Percentiles rank a stretch among this genome's conserved stretches.
Conservation (phyloP, 2,113 vertebrate genomes). For the Arothron firmamentum region DNA sequence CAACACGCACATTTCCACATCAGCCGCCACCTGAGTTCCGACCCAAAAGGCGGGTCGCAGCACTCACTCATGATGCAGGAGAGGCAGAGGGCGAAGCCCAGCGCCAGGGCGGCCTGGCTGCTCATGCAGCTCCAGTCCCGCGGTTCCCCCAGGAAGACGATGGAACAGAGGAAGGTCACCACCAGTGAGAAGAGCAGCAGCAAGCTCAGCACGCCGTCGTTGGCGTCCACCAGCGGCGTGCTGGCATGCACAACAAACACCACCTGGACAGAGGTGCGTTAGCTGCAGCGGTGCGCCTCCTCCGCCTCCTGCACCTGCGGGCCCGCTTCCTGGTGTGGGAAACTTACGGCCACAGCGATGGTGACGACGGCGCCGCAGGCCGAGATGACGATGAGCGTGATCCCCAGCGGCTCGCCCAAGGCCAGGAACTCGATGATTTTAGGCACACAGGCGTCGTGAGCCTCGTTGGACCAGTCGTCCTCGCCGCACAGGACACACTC, state of each 20-base stretch:
- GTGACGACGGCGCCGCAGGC: slow-evolving; percentile 75
- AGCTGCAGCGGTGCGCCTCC: no score
- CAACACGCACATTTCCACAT: no score
- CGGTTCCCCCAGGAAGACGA: slow-evolving; percentile 80
- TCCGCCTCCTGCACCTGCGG: neutral
- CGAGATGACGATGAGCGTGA: slow-evolving; percentile 79
- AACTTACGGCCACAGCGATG: slow-evolving; percentile 62
- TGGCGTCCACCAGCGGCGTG: slow-evolving; percentile 78
- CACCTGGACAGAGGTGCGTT: slow-evolving; percentile 34
- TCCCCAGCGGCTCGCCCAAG: slow-evolving; percentile 80
- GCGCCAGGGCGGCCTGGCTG: slow-evolving; percentile 76
- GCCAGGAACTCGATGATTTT: slow-evolving; percentile 84
- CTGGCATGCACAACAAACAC: slow-evolving; percentile 72
- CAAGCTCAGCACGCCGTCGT: slow-evolving; percentile 75
- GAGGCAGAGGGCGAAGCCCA: slow-evolving; percentile 80
- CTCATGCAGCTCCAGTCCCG: slow-evolving; percentile 80
- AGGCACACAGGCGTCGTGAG: slow-evolving; percentile 73
- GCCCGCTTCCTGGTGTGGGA: neutral
- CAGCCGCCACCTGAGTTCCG: no score
- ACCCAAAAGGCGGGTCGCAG: neutral
- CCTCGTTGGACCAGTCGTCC: slow-evolving; percentile 81
- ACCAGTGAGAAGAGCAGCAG: slow-evolving; percentile 76
- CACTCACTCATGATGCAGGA: slow-evolving; percentile 78
- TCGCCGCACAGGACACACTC: slow-evolving; percentile 76
- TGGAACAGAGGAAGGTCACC: slow-evolving; percentile 78